Conservation (phyloP, 2,888 invertebrate species). For the Agonum fuliginosum region DNA sequence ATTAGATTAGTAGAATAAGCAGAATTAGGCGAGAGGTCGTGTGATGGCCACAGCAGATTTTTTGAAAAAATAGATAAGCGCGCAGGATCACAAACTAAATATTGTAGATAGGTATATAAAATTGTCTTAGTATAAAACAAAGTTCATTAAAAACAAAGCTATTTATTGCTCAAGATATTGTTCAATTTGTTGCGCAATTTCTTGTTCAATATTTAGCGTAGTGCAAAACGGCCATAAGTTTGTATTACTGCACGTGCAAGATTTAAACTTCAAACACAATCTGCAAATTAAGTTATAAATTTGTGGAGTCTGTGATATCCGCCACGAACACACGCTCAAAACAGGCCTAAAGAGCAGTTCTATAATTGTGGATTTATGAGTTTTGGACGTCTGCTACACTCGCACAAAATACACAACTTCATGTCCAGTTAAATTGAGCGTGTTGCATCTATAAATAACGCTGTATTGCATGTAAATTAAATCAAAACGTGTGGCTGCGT, state of each 20-base stretch:
- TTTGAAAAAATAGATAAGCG: no score
- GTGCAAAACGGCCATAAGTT: no score
- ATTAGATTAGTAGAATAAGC: no score
- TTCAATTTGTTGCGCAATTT: no score
- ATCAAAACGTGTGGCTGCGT: constrained; percentile 43
- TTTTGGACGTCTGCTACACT: constrained; percentile 11
- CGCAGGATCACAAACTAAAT: no score
- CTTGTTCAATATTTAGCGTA: no score
- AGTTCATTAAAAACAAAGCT: no score
- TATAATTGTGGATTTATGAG: constrained; percentile 39
- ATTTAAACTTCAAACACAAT: not conserved
- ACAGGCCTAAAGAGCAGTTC: constrained; percentile 30
- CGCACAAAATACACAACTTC: constrained; percentile 34
- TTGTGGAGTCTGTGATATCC: constrained; percentile 7
- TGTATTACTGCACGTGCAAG: constrained; percentile 13
- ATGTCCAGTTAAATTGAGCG: constrained; percentile 24
- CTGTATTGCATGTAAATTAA: constrained; percentile 35
- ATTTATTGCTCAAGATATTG: no score
- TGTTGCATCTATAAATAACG: constrained; percentile 45
- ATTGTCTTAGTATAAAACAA: no score
- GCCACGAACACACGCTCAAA: not conserved
- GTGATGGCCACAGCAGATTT: no score
- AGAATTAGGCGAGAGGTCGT: no score
- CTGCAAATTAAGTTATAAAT: constrained; percentile 3
- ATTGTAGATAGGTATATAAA: no score